phyloP scores from a whole-genome alignment of 2,888 invertebrate genomes.

The Suillia variegata region DNA sequence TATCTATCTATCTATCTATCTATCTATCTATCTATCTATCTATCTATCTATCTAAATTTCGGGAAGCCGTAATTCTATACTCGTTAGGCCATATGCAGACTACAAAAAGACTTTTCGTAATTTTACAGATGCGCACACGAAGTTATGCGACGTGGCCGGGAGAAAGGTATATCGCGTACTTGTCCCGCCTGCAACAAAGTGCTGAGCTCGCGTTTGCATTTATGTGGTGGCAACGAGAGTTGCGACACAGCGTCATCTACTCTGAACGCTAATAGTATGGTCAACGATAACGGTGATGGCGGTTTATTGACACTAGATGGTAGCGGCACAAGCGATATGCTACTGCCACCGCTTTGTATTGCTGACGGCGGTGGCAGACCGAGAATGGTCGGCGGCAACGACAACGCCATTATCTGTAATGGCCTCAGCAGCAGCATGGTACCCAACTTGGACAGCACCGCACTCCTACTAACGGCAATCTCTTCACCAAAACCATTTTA shows the following conservation, averaged over 20 bases:
- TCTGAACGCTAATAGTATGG: conserved; percentile 28
- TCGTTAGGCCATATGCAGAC: no score
- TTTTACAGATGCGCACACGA: conserved; percentile 69
- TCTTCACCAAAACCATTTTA: conserved; percentile 51
- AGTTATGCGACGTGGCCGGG: conserved; percentile 66
- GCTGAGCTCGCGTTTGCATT: conserved; percentile 69
- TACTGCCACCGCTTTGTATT: conserved; percentile 1
- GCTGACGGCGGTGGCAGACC: conserved; percentile 16
- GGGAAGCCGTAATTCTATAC: no score
- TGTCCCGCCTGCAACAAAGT: conserved; percentile 76
- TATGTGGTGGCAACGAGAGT: conserved; percentile 50
- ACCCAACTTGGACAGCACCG: conserved; percentile 43
- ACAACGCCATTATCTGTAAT: conserved; percentile 34
- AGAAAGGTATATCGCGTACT: conserved; percentile 69
- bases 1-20: no score
- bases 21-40: no score
- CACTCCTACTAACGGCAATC: conserved; percentile 38
- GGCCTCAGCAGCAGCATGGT: conserved; percentile 33
- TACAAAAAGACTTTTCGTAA: no score
- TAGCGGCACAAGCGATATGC: conserved; percentile 1
- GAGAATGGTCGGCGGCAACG: conserved; percentile 21
- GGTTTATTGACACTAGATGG: conserved; percentile 15
- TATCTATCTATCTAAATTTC: no score
- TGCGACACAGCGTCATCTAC: conserved; percentile 23
- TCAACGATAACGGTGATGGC: conserved; percentile 28